Evolutionary conservation across 1,140 invertebrate species (phyloP).

Genomic region (Diuraphis noxia): DNA sequence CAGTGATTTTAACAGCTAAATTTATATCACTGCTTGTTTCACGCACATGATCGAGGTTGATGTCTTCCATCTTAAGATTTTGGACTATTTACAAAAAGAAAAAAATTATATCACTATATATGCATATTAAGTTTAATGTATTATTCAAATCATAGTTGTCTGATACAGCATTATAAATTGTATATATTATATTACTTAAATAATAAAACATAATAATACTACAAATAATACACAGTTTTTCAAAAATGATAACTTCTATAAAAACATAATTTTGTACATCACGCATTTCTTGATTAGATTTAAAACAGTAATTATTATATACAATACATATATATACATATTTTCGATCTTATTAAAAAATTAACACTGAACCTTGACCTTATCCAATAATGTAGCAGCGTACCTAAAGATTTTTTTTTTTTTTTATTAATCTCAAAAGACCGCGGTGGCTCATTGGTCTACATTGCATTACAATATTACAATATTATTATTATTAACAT

Average conservation of each 20-base stretch:
- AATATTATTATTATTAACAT: too few species aligned
- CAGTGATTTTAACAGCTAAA: conserved; percentile 22
- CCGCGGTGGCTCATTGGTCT: too few species aligned
- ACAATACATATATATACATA: too few species aligned
- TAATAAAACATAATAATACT: not conserved
- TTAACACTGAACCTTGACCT: not conserved
- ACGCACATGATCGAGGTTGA: not conserved
- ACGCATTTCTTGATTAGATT: not conserved
- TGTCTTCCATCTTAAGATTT: conserved; percentile 29
- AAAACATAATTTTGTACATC: not conserved
- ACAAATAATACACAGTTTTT: not conserved
- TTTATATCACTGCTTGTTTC: not conserved
- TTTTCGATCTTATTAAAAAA: not conserved
- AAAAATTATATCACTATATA: not conserved
- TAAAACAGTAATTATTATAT: not conserved
- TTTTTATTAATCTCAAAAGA: too few species aligned
- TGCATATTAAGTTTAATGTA: not conserved
- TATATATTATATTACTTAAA: not conserved
- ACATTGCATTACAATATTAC: too few species aligned
- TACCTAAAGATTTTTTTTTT: too few species aligned
- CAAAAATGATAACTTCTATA: not conserved
- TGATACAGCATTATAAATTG: not conserved
- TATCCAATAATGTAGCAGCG: not conserved
- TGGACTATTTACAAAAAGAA: not conserved
- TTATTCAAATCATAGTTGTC: not conserved